Base-by-base conservation (phyloP, 2,888 invertebrate species). In the Agonopterix arenella region DNA sequence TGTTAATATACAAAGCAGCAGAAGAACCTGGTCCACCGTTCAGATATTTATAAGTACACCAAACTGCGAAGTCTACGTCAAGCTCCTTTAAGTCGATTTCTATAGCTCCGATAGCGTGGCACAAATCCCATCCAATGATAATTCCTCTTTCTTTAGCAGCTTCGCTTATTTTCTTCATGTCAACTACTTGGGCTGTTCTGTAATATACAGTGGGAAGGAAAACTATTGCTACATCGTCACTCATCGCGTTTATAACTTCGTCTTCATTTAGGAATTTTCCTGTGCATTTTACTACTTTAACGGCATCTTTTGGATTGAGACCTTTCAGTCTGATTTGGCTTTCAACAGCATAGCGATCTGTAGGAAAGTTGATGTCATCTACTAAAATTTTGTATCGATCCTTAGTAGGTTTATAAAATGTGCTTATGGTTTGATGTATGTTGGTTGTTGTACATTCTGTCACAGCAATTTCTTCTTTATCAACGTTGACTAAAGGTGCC, bases 41-140 rank as follows among this genome's bases (percentile, higher is more conserved):
- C 11, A 86, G 53, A 47, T 86, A 85, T 59, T 86, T 86, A 47
- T 86, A 86, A 2, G 81, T 85, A 50, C 84, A 85, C 86, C 85
- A 85, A 4, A 85, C 61, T 0, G 84, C 86, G 52, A 85, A 86
- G 56, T 86, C 86, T 13, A 72, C 62, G 50, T 84, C 78, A 2
- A 83, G n/a, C 11, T 67, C 58, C 42, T 77, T 78, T 3, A 86
- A 57, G 63, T 85, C 70, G 0, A 84, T 61, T 54, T 82, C 78
- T 2, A 85, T 53, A 2, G 71, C 70, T 0, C 86, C 86, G 7
- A 75, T 71, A 0, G 76, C 84, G 16, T 86, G 86, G 36, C 81
- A 74, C 1, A 85, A 57, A 46, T 86, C 86, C 84, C 84, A 86
- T 1, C 86, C 86, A 0, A 86, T 74, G 1, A 76, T 58, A 16